phyloP scores from a whole-genome alignment of 2,888 invertebrate species.

The Creontiades dilutus region DNA sequence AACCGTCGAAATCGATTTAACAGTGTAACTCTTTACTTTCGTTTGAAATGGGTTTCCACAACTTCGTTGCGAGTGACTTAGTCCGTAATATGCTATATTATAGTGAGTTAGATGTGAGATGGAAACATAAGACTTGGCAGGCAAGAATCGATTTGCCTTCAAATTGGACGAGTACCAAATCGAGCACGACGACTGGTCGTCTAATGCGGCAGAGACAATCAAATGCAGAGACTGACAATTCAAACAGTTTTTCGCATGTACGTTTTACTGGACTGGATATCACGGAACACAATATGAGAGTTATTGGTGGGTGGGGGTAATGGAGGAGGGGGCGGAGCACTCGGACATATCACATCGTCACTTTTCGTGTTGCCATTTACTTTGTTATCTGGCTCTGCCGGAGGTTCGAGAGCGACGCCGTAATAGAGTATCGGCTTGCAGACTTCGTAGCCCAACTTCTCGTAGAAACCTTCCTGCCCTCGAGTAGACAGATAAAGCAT shows the following conservation, averaged over 20 bases:
- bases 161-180: too few relatives aligned
- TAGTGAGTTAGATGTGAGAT: too few relatives aligned
- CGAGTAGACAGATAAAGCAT: conserved; percentile 77
- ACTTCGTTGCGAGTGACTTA: too few relatives aligned
- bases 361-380: conserved; percentile 56
- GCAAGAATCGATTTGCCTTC: too few relatives aligned
- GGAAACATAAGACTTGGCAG: too few relatives aligned
- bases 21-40: too few relatives aligned
- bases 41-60: too few relatives aligned
- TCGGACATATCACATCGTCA: conserved; percentile 46
- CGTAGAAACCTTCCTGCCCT: conserved; percentile 77
- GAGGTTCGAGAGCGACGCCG: conserved; percentile 72
- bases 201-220: background rate
- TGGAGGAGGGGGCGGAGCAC: conserved; percentile 78
- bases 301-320: conserved; percentile 78
- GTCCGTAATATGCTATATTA: too few relatives aligned
- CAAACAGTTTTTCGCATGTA: conserved; percentile 77
- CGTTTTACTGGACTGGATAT: conserved; percentile 77
- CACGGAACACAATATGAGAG: conserved; percentile 76
- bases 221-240: background rate
- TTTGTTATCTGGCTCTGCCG: conserved; percentile 58
- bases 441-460: conserved; percentile 77
- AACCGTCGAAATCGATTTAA: too few relatives aligned
- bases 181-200: too few relatives aligned
- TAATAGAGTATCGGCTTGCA: conserved; percentile 76